Base-by-base conservation (phyloP, 2,797 vertebrate species). In the Tiaroga cobitis region DNA sequence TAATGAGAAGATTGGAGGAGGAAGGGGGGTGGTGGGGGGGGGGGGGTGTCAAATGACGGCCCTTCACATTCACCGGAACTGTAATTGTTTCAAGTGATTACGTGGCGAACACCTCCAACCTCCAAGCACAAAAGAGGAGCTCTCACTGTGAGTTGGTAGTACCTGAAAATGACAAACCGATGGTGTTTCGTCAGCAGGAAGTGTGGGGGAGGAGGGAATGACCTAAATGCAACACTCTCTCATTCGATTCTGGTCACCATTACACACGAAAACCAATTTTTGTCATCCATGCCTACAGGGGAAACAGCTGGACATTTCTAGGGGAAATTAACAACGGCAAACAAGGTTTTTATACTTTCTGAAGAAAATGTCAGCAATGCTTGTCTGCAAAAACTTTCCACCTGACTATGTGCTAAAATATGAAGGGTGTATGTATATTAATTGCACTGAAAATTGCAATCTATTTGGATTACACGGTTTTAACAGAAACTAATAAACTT, bases 71-170 rank as follows among this genome's bases (percentile, higher is more conserved):
- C 5, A 19, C 10, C 5, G 21, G 26, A 84, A 56, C 63, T 68
- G 24, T 37, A 86, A 73, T 85, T 84, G 73, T 69, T 83, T 87
- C 32, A 76, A 83, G 29, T 75, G 34, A 63, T 34, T 80, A 86
- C 18, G 21, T 80, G 63, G 56, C 24, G 10, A 85, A 78, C 67
- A 56, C 77, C 59, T 87, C 18, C 59, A 59, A 72, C 73, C 72
- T 18, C 29, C 56, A 81, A 85, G 70, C 63, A 85, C 54, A 65
- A 43, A 59, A 78, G 18, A 46, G 21, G 70, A 70, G 51, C 74
- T 88, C 56, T 87, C 43, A n/a, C 41, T 65, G 65, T 29, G 9
- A 74, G 18, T 34, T 56, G 18, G 49, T 51, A 86, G 32, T 37
- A 77, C 13, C 56, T 63, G 29, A 32, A 65, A 82, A 74, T 82